These are phyloP conservation scores for Adrianichthys oophorus DNA, from an alignment of 2,797 vertebrate species.

Conservation along the genomic window DNA sequence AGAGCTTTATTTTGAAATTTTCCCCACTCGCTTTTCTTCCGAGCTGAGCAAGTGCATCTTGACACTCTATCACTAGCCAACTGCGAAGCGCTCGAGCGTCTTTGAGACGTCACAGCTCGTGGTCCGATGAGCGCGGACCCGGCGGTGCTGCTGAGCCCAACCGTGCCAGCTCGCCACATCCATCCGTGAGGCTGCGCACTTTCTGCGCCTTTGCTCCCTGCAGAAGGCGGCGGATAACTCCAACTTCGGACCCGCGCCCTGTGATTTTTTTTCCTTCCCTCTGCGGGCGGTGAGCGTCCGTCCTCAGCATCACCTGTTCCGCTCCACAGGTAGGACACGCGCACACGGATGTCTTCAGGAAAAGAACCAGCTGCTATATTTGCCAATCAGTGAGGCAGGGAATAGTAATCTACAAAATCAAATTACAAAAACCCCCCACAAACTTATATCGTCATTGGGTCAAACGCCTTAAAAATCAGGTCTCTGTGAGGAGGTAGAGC, in stretches of 20 bases:
- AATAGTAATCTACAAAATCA: neutral
- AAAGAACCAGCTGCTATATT: constrained; percentile 1
- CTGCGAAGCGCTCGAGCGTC: constrained; percentile 19
- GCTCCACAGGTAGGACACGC: constrained; percentile 66
- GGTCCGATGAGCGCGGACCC: constrained; percentile 11
- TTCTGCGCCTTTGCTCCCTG: constrained; percentile 13
- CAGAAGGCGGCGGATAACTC: constrained; percentile 50
- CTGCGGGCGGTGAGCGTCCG: constrained; percentile 57
- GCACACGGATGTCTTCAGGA: neutral
- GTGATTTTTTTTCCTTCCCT: neutral
- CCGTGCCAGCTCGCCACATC: constrained; percentile 5
- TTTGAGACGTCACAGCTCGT: constrained; percentile 8
- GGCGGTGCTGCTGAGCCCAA: neutral
- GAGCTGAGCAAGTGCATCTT: neutral
- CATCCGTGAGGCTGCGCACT: constrained; percentile 18
- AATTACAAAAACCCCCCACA: too few relatives aligned
- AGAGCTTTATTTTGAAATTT: too few relatives aligned
- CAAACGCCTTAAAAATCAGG: too few relatives aligned
- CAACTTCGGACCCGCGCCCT: constrained; percentile 43
- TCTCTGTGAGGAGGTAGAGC: too few relatives aligned
- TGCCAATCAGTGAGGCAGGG: too few relatives aligned
- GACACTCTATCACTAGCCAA: constrained; percentile 35
- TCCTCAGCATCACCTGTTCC: constrained; percentile 52
- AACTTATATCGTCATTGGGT: too few relatives aligned
- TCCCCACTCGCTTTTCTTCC: too few relatives aligned